These are phyloP conservation scores for Andrena cerasifolii DNA, from an alignment of 1,140 invertebrate species.

Conservation along the genomic window DNA sequence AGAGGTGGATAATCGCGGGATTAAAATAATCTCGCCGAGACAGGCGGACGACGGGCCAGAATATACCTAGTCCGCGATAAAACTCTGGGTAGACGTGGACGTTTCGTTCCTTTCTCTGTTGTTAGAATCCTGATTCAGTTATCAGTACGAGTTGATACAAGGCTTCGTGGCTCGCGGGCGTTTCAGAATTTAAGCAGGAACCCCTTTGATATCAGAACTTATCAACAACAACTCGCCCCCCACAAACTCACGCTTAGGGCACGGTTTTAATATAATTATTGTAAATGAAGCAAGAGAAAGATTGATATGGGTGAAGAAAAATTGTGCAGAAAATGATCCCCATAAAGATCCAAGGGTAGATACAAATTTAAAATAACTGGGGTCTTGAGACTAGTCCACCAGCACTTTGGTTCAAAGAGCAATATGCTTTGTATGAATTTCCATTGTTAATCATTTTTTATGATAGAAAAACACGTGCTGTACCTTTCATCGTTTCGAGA, in stretches of 20 bases:
- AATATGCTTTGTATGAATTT: neutral
- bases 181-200: neutral
- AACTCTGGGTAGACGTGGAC: neutral
- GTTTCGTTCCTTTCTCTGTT: neutral
- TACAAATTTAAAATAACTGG: neutral
- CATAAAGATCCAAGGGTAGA: neutral
- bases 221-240: no score
- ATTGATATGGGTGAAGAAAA: no score
- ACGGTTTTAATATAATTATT: no score
- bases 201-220: neutral
- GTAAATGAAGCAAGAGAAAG: no score
- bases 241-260: no score
- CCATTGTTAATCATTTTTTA: constrained; percentile 4
- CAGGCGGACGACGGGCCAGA: constrained; percentile 29
- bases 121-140: neutral
- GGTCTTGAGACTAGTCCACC: neutral
- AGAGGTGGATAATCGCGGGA: constrained; percentile 57
- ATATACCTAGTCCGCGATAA: constrained; percentile 15
- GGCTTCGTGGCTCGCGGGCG: neutral
- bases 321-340: neutral
- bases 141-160: neutral
- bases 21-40: constrained; percentile 63
- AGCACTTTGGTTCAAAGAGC: neutral
- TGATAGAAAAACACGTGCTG: neutral
- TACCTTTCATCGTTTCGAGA: neutral